Evolutionary conservation across 2,888 invertebrate species (phyloP), one percentile per base, ranked within the genome.

Genomic region (Drosophila subquinaria): DNA sequence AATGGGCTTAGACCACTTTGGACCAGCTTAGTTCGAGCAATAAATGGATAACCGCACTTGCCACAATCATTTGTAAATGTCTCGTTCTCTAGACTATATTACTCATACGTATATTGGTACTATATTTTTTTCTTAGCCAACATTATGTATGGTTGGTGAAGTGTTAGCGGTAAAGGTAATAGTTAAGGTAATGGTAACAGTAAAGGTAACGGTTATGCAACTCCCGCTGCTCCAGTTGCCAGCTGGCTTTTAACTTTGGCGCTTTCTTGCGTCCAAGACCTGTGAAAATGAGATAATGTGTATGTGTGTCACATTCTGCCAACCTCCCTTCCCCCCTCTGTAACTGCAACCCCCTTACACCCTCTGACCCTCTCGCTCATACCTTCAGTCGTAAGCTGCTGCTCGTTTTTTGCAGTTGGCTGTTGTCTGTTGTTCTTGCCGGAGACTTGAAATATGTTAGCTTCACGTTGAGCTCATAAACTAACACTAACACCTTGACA

Each of bases 401-500:
- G 42, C 55, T 62, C 65, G 67, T 69, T 69, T 69, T 69, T 75
- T 69, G 67, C 68, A 53, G 59, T 66, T 73, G 43, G 20, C 48
- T 64, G 63, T 61, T 64, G 56, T 48, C 69, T 79, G 85, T 89
- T 87, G 88, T 84, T 87, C 81, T 85, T 88, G 73, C 80, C 65
- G 53, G 72, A 82, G 76, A 75, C 87, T 89, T 86, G 90, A 90
- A 88, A 90, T 88, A 90, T 89, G 89, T 88, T 88, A 69, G 89
- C 86, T 89, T 88, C 81, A 85, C 86, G 88, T 82, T 88, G 82
- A 89, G 88, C 89, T 90, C 90, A 88, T 88, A 88, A 88, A 88
- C 90, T 89, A 90, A 89, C 90, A 90, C 89, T 81, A 90, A 85
- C 89, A 89, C 88, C 85, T 85, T 89, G 90, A 84, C 88, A 88